Conservation (phyloP, 2,113 vertebrate species). For the Vidua chalybeata region DNA sequence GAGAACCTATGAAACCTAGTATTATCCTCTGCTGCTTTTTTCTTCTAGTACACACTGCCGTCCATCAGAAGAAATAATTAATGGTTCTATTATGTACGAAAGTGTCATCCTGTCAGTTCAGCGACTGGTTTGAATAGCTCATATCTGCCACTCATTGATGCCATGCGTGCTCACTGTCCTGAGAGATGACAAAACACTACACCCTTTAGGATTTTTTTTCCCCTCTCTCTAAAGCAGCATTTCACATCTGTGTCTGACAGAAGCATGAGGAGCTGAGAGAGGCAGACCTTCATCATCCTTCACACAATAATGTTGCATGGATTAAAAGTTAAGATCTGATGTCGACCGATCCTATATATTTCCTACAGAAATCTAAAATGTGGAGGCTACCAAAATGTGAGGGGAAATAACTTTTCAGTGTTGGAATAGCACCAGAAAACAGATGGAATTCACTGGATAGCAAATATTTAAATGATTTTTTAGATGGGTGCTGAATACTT, state of each 20-base stretch:
- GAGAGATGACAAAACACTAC: conserved; percentile 84
- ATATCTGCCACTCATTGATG: conserved; percentile 72
- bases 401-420: conserved; percentile 64
- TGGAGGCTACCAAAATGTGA: not conserved
- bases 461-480: conserved; percentile 42
- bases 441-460: conserved; percentile 42
- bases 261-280: conserved; percentile 51
- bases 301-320: conserved; percentile 35
- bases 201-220: conserved; percentile 82
- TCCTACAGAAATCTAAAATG: conserved; percentile 6
- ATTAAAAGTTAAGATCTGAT: conserved; percentile 68
- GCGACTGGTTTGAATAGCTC: conserved; percentile 76
- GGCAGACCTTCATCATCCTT: conserved; percentile 49
- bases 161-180: conserved; percentile 82
- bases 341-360: not conserved
- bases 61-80: conserved; percentile 81
- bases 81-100: conserved; percentile 73
- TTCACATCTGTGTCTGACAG: conserved; percentile 81
- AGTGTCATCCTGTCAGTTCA: conserved; percentile 73
- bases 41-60: conserved; percentile 67
- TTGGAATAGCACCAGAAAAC: conserved; percentile 47
- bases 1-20: conserved; percentile 60
- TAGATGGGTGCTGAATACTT: conserved; percentile 57
- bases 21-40: conserved; percentile 65
- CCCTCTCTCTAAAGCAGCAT: conserved; percentile 71